phyloP scores from a whole-genome alignment of 2,113 vertebrate genomes.

The Eptesicus fuscus region DNA sequence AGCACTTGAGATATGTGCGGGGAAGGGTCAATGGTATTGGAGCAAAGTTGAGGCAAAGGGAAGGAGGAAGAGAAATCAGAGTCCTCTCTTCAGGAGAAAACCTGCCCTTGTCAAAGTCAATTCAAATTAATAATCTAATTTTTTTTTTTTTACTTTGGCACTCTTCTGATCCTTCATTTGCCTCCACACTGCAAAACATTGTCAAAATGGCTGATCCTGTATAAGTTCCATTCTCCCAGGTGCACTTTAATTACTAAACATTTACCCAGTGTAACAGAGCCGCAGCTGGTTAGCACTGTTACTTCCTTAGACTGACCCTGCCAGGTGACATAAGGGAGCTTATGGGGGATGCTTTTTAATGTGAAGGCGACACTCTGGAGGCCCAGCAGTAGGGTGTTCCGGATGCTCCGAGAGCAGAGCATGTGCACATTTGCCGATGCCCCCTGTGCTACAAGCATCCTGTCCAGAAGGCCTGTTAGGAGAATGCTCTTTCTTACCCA shows the following conservation, averaged over 20 bases:
- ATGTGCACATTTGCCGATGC: background rate
- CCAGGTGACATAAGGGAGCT: background rate
- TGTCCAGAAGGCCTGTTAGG: background rate
- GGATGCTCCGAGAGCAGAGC: background rate
- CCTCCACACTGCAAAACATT: background rate
- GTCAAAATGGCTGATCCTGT: background rate
- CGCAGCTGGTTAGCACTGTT: background rate
- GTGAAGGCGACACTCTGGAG: background rate
- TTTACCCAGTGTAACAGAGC: background rate
- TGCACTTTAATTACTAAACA: background rate
- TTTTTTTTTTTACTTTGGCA: background rate
- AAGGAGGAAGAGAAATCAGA: background rate
- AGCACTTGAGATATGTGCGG: fast-evolving
- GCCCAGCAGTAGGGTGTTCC: background rate
- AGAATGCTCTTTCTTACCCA: background rate
- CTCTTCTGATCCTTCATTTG: background rate
- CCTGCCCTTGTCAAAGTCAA: background rate
- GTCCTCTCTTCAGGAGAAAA: background rate
- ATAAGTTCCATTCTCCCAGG: background rate
- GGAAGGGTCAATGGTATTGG: background rate
- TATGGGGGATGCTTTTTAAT: background rate
- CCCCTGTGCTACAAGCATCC: background rate
- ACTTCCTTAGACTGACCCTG: background rate
- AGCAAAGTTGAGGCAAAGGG: background rate
- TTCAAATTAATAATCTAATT: background rate